phyloP scores from a whole-genome alignment of 2,797 vertebrate species.

The Potorous gilbertii region DNA sequence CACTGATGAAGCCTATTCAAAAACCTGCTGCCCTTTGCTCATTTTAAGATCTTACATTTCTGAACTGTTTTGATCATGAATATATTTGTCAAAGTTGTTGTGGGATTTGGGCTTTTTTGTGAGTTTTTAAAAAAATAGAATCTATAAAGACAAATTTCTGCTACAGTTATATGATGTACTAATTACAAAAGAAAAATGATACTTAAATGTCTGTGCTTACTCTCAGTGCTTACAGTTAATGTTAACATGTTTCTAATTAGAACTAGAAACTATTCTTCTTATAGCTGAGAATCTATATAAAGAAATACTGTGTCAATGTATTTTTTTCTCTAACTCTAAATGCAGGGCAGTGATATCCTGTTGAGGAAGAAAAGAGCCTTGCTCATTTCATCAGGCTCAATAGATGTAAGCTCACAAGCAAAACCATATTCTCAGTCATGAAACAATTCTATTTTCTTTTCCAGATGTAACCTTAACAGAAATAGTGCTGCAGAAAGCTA shows the following conservation, averaged over 20 bases:
- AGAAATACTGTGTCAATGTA: slow-evolving; percentile 87
- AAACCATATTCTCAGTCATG: slow-evolving; percentile 74
- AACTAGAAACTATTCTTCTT: slow-evolving; percentile 86
- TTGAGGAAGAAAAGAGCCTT: slow-evolving; percentile 72
- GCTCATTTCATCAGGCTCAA: slow-evolving; percentile 74
- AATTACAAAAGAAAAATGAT: slow-evolving; percentile 67
- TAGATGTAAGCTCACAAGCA: slow-evolving; percentile 68
- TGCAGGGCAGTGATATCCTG: slow-evolving; percentile 89
- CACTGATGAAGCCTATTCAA: slow-evolving; percentile 99
- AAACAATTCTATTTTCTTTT: slow-evolving; percentile 70
- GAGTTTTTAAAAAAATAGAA: slow-evolving; percentile 70
- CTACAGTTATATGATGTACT: slow-evolving; percentile 80
- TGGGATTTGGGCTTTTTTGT: slow-evolving; percentile 49
- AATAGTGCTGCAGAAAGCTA: slow-evolving; percentile 71
- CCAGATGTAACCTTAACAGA: slow-evolving; percentile 67
- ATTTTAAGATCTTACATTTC: slow-evolving; percentile 87
- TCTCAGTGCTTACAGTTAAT: slow-evolving; percentile 69
- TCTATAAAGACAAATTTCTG: slow-evolving; percentile 74
- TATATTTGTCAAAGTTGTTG: slow-evolving; percentile 88
- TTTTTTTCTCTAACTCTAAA: slow-evolving; percentile 87
- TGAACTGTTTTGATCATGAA: slow-evolving; percentile 90
- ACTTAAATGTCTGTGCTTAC: slow-evolving; percentile 28
- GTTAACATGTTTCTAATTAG: slow-evolving; percentile 87
- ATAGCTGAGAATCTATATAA: slow-evolving; percentile 86
- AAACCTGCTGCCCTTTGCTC: slow-evolving; percentile 91